These are phyloP conservation scores for Brienomyrus longianalis DNA, from an alignment of 2,113 vertebrate genomes.

Conservation along the genomic window DNA sequence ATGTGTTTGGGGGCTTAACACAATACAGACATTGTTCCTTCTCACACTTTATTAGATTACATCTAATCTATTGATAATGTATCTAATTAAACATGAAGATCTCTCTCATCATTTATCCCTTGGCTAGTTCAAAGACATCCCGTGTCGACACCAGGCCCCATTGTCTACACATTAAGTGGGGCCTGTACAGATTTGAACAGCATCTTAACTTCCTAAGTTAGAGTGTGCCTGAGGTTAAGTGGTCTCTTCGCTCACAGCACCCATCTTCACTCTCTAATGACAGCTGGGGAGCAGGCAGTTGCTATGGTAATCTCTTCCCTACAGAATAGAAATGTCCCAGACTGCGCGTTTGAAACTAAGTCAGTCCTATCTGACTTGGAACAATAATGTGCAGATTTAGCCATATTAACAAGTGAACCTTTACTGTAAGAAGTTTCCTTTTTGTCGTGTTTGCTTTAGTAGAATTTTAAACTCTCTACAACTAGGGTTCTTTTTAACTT, in stretches of 20 bases:
- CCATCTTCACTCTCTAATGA: conserved; percentile 65
- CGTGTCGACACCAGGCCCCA: conserved; percentile 49
- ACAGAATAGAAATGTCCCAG: conserved; percentile 53
- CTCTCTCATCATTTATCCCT: conserved; percentile 44
- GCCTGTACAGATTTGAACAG: conserved; percentile 60
- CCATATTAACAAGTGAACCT: conserved; percentile 49
- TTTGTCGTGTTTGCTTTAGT: conserved; percentile 27
- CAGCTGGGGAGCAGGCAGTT: conserved; percentile 71
- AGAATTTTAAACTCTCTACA: background rate
- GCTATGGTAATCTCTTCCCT: conserved; percentile 57
- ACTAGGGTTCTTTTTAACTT: background rate
- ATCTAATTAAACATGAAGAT: conserved; percentile 62
- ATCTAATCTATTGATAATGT: conserved; percentile 49
- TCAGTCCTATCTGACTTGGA: conserved; percentile 41
- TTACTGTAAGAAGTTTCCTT: conserved; percentile 46
- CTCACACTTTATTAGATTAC: conserved; percentile 44
- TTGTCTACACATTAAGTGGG: conserved; percentile 69
- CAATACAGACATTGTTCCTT: conserved; percentile 32
- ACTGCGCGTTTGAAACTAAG: conserved; percentile 60
- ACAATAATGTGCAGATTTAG: conserved; percentile 22
- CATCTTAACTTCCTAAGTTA: conserved; percentile 67
- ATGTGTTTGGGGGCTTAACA: conserved; percentile 22
- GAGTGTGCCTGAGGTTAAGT: conserved; percentile 68
- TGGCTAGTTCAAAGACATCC: conserved; percentile 58
- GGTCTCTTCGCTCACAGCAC: conserved; percentile 67